A percentile compares a stretch with the other conserved stretches of the same genome.
phyloP scores from a whole-genome alignment of 2,113 vertebrate genomes.

The Rhizomys pruinosus region DNA sequence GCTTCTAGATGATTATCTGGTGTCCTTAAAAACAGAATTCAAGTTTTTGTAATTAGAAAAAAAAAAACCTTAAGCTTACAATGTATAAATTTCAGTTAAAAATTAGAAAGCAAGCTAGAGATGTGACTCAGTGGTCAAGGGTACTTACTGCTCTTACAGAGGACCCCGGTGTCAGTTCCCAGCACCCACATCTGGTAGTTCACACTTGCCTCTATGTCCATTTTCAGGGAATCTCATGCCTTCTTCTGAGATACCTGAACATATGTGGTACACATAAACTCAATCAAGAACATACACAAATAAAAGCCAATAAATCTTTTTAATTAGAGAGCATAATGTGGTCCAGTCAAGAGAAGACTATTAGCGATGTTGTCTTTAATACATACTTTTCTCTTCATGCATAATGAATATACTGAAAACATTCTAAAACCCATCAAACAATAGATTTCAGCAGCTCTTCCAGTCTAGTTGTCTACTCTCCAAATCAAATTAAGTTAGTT shows the following conservation, averaged over 20 bases:
- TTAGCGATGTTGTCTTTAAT: too few relatives aligned
- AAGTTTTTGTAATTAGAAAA: not conserved
- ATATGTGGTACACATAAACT: too few relatives aligned
- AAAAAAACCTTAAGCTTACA: not conserved
- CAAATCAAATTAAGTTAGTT: slow-evolving; percentile 17
- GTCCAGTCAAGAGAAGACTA: not conserved
- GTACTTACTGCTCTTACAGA: too few relatives aligned
- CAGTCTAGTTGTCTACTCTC: not conserved
- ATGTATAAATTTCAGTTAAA: not conserved
- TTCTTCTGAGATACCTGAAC: too few relatives aligned
- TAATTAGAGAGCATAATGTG: not conserved
- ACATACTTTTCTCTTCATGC: slow-evolving; percentile 38
- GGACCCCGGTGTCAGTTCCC: too few relatives aligned
- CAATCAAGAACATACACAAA: too few relatives aligned
- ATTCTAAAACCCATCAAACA: slow-evolving; percentile 41
- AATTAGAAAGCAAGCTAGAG: not conserved
- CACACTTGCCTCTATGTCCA: too few relatives aligned
- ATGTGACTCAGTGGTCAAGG: too few relatives aligned
- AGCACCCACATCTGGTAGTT: too few relatives aligned
- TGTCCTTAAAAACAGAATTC: not conserved
- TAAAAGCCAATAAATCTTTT: too few relatives aligned
- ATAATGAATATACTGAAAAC: not conserved
- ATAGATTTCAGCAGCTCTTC: not conserved
- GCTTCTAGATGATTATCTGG: too few relatives aligned
- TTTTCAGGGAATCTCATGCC: too few relatives aligned